Conservation (phyloP, 35 echinoderm and acorn worm species). For the Heliocidaris erythrogramma region DNA sequence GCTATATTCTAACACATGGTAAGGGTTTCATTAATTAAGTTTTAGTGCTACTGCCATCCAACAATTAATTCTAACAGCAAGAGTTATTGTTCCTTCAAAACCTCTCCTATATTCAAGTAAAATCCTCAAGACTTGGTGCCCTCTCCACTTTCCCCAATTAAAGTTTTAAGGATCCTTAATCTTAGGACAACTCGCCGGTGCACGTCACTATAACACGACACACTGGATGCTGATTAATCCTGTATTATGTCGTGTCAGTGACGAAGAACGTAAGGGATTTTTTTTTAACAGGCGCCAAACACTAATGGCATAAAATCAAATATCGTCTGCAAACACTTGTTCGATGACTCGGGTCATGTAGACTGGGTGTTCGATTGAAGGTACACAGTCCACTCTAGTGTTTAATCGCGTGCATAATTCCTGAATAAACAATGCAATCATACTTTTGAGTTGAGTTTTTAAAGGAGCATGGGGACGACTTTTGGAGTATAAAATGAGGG, state of each 20-base stretch:
- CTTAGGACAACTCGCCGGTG: neutral
- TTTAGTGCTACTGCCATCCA: too few relatives aligned
- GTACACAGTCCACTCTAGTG: neutral
- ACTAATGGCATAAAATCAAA: conserved; percentile 6
- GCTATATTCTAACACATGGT: too few relatives aligned
- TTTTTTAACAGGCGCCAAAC: neutral
- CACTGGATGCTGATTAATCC: neutral
- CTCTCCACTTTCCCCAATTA: too few relatives aligned
- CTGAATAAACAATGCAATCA: neutral
- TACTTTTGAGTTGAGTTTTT: neutral
- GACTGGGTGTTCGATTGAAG: neutral
- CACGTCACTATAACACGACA: neutral
- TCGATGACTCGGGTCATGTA: neutral
- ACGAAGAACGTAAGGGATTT: neutral
- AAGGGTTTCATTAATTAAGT: too few relatives aligned
- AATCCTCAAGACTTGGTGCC: neutral
- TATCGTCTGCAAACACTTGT: conserved; percentile 10
- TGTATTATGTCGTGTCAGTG: neutral
- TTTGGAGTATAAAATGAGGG: too few relatives aligned
- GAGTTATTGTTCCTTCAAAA: neutral
- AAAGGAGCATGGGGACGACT: neutral
- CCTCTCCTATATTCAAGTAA: neutral
- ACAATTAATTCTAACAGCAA: too few relatives aligned
- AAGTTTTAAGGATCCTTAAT: too few relatives aligned
- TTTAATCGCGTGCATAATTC: conserved; percentile 3